Base-by-base conservation (phyloP, 1,140 invertebrate genomes). In the Steinernema feltiae region DNA sequence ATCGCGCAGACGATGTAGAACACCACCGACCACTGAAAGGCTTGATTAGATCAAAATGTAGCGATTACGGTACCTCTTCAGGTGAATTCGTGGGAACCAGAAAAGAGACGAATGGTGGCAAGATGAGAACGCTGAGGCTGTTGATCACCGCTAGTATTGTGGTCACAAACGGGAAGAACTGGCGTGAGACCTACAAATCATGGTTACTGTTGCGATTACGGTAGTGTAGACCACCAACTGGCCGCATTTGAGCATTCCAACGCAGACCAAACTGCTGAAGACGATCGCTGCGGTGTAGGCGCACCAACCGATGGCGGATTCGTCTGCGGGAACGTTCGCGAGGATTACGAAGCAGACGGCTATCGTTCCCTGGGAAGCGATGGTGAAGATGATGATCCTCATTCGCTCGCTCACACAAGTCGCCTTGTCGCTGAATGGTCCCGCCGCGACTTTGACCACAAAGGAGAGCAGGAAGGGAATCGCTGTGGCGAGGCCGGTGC, bases 61-160 rank as follows among this genome's bases (percentile, higher is more conserved):
- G n/a, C n/a, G n/a, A n/a, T n/a, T n/a, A n/a, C n/a, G n/a, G n/a
- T n/a, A 41, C 30, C n/a, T 12, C 69, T 12, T 80, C 48, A 79
- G 81, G 79, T 21, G 48, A 27, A 29, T 73, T 72, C 48, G 81
- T 81, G 1, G 80, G 77, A 29, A 76, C 78, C 32, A 82, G 32
- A 1, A 71, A 31, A 29, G 78, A 46, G 1, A 81, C 81, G 2
- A 79, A 35, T 27, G 74, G 69, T 1, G 80, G 80, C 21, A 81
- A 74, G 18, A 82, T 21, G n/a, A 81, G 72, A 15, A 75, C 74
- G 29, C 48, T 48, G 21, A 48, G 30, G 30, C 75, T 74, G 18
- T 32, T 30, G 31, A 73, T 70, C 15, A 82, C 70, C 12, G 72
- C 71, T 48, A 78, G 70, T 15, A 76, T 63, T n/a, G 80, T 69